phyloP scores from a whole-genome alignment of 1,140 invertebrate species.

The Dreissena polymorpha region DNA sequence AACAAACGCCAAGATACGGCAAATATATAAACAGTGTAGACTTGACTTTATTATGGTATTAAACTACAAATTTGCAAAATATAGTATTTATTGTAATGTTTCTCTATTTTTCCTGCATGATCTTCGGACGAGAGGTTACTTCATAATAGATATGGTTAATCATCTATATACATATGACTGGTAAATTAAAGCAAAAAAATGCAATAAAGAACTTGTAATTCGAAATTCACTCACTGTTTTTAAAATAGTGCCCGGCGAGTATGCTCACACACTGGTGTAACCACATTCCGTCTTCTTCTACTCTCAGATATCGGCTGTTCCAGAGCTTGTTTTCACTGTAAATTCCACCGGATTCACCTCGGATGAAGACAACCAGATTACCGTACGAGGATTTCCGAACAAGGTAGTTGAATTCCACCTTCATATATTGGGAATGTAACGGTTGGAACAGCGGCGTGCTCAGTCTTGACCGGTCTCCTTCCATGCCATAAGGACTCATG shows the following conservation, averaged over 20 bases:
- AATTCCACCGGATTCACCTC: background rate
- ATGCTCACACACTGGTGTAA: conserved; percentile 25
- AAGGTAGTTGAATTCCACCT: conserved; percentile 31
- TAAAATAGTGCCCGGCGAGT: background rate
- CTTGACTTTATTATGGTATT: too few species aligned
- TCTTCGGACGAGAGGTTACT: too few species aligned
- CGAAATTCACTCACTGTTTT: conserved; percentile 13
- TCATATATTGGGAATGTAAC: background rate
- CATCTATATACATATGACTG: too few species aligned
- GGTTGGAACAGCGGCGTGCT: background rate
- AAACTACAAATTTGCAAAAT: too few species aligned
- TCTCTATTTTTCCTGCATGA: too few species aligned
- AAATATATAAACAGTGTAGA: too few species aligned
- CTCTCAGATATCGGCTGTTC: conserved; percentile 26
- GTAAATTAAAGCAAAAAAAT: too few species aligned
- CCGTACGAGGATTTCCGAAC: conserved; percentile 16
- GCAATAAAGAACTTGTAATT: too few species aligned
- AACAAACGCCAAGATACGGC: too few species aligned
- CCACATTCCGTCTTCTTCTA: conserved; percentile 16
- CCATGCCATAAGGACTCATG: background rate
- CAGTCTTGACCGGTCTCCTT: conserved; percentile 7
- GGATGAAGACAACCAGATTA: conserved; percentile 3
- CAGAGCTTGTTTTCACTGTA: background rate
- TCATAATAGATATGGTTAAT: too few species aligned
- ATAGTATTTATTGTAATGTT: too few species aligned